Evolutionary conservation across 2,113 vertebrate genomes (phyloP), one percentile per base, ranked within the genome.

Genomic region (Aspidoscelis tigris): DNA sequence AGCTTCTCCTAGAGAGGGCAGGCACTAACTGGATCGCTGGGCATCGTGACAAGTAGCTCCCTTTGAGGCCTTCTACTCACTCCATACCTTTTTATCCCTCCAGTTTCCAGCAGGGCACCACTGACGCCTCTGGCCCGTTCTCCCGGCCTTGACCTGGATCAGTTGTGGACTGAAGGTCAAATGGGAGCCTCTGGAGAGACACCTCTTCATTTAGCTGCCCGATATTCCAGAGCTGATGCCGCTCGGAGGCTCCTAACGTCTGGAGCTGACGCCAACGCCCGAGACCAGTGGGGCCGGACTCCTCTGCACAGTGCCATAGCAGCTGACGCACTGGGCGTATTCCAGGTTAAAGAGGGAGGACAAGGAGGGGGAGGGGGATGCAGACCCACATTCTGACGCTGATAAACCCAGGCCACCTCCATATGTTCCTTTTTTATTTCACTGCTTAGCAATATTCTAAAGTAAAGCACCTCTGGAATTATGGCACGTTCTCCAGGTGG

Each of bases 151-250:
- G 87, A 89, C 61, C 87, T 92, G 58, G 87, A 90, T 79, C 90
- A 91, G 22, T 89, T 90, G 69, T 91, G 92, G 84, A 88, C 91
- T 72, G 93, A 95, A 65, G 77, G 80, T 65, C 93, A 93, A 81
- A 88, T 83, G 0, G 81, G 91, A 55, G 89, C 89, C 76, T 92
- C 86, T 0, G 97, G 97, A 80, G 97, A 98, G 82, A 94, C 90
- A 0, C 93, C 93, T 70, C 95, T 98, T 85, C 98, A 98, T 91
- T 95, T 97, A 50, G 95, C 95, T 33, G 94, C 94, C 26, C 83
- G 94, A 18, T 95, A 94, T 77, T 93, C 91, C 39, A 70, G 87
- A 6, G 92, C 92, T 78, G 92, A 90, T 0, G 94, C 93, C 43
- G 91, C 92, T 39, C 87, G 89, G 22, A 90, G 92, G 76, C 93